Conservation (phyloP, 2,113 vertebrate genomes). For the Chroicocephalus ridibundus region DNA sequence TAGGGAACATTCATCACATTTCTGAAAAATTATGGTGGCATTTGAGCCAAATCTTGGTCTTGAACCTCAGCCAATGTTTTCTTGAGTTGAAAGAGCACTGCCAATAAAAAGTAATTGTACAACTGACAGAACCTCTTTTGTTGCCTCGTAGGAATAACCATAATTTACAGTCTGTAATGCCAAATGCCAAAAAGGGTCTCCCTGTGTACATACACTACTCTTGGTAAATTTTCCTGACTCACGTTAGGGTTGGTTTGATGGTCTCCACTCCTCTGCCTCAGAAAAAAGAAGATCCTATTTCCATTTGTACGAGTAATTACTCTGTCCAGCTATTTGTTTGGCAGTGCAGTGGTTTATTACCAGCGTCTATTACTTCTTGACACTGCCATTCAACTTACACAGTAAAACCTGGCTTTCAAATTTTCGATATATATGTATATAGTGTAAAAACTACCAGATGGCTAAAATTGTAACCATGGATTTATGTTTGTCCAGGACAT, state of each 20-base stretch:
- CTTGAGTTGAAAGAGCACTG: constrained; percentile 72
- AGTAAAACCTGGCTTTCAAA: not conserved
- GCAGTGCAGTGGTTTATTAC: not conserved
- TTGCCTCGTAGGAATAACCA: constrained; percentile 69
- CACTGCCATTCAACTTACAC: not conserved
- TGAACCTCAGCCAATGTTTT: constrained; percentile 74
- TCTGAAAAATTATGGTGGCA: constrained; percentile 72
- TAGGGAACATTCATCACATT: constrained; percentile 75
- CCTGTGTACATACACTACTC: not conserved
- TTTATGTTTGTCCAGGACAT: not conserved
- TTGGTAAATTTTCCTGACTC: constrained; percentile 37
- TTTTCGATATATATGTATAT: not conserved
- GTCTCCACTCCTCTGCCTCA: constrained; percentile 17
- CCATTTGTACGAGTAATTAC: not conserved
- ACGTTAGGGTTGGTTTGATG: not conserved
- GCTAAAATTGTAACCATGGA: not conserved
- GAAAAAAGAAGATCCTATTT: not conserved
- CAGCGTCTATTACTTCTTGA: not conserved
- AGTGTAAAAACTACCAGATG: not conserved
- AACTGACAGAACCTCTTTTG: constrained; percentile 74
- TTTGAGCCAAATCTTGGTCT: constrained; percentile 75
- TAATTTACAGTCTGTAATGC: constrained; percentile 54
- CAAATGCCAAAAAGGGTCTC: constrained; percentile 55
- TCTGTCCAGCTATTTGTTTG: not conserved
- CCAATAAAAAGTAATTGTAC: constrained; percentile 75